phyloP scores from a whole-genome alignment of 2,888 invertebrate genomes.

The Eucera pruinosa region DNA sequence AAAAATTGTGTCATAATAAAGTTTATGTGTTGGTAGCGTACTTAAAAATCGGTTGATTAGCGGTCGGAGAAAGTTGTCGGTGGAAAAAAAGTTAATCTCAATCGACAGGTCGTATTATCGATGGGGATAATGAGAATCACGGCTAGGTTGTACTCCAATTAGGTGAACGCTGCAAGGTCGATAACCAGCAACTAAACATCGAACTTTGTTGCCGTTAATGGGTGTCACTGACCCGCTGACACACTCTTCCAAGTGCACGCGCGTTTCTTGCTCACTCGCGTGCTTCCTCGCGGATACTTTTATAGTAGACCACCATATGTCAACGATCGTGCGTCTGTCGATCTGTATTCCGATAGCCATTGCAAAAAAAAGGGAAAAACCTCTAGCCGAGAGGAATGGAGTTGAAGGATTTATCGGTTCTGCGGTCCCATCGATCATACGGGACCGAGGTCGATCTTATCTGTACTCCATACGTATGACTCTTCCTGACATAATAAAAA shows the following conservation, averaged over 20 bases:
- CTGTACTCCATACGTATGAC: conserved; percentile 16
- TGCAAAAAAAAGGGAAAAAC: neutral
- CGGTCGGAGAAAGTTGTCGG: conserved; percentile 17
- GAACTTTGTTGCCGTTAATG: conserved; percentile 60
- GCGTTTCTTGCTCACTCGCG: conserved; percentile 57
- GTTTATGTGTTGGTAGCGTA: neutral
- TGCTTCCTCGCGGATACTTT: conserved; percentile 46
- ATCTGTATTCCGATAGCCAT: conserved; percentile 32
- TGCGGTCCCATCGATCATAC: conserved; percentile 41
- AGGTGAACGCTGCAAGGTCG: conserved; percentile 43
- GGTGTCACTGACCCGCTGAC: conserved; percentile 75
- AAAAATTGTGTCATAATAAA: neutral
- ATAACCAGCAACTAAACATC: conserved; percentile 62
- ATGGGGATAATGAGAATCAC: conserved; percentile 1
- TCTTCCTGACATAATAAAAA: conserved; percentile 30
- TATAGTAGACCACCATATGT: conserved; percentile 36
- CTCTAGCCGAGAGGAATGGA: conserved; percentile 6
- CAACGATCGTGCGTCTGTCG: conserved; percentile 47
- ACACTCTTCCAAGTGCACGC: conserved; percentile 66
- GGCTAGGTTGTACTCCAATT: conserved; percentile 26
- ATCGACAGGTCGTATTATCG: neutral
- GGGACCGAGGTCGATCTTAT: conserved; percentile 32
- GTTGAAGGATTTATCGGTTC: conserved; percentile 46
- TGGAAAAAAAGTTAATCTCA: neutral
- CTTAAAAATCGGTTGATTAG: neutral